Base-by-base conservation (phyloP, 2,888 invertebrate genomes). In the Aleiodes alternator region DNA sequence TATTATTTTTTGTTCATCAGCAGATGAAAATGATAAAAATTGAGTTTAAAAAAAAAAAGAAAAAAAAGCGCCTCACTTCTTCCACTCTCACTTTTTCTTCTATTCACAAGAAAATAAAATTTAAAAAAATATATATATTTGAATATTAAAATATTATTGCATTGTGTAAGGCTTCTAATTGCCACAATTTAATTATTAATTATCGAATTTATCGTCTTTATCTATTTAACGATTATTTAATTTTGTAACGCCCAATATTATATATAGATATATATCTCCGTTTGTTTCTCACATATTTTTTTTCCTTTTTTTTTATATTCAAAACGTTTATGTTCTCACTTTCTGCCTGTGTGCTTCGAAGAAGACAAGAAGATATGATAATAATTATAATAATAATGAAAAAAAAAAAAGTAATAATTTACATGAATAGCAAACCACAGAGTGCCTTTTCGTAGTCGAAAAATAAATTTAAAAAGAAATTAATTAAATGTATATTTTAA, bases 191-290 rank as follows among this genome's bases (percentile, higher is more conserved):
- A 59, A 81, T 78, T 73, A 79, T 75, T 73, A 78, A 76, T 76
- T 16, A 78, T 71, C 74, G 75, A 43, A 78, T 43, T 73, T 78
- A 77, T 78, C 75, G 71, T 76, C 73, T 77, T 68, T 71, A 79
- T 80, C 79, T 81, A 81, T 81, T 81, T 81, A 81, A 78, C 71
- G 72, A 81, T 80, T 80, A 81, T 81, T 81, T 81, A 81, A 80
- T 80, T 80, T 75, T 78, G 68, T 79, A 64, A 80, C 79, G 75
- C 73, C 68, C 66, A 64, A 75, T 72, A 75, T 75, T 59, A 75
- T 75, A 75, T 66, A 73, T 69, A 59, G 51, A 53, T 74, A 61
- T 69, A 73, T 73, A 72, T 69, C 34, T 72, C 29, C 55, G 48
- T 57, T 29, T 66, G 70, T 64, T 51, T 31, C 7, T 75, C 64